Evolutionary conservation across 2,888 invertebrate genomes (phyloP).

Genomic region (Creontiades dilutus): DNA sequence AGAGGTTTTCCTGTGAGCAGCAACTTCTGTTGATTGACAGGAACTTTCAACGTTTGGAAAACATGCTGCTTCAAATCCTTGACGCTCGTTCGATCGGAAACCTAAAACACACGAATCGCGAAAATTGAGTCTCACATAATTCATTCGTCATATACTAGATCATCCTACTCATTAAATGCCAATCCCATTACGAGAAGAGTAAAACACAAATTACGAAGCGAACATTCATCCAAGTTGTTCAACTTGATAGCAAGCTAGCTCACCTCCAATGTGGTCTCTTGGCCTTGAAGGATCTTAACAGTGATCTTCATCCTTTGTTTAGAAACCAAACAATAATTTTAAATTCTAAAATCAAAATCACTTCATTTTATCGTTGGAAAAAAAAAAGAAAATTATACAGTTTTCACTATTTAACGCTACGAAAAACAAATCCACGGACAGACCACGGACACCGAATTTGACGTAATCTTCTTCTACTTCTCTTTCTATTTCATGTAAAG

Average conservation of each 20-base stretch:
- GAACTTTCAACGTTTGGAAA: conserved; percentile 83
- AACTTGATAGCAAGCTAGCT: background rate
- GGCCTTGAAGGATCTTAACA: conserved; percentile 76
- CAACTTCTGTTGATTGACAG: conserved; percentile 85
- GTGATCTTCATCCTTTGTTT: conserved; percentile 75
- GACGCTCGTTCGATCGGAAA: conserved; percentile 80
- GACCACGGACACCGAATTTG: background rate
- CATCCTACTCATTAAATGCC: no score
- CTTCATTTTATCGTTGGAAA: background rate
- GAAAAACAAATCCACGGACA: background rate
- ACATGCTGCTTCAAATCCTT: conserved; percentile 85
- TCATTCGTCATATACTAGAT: no score
- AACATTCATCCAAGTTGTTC: no score
- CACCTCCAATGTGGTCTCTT: conserved; percentile 75
- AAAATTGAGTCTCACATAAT: no score
- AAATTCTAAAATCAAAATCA: background rate
- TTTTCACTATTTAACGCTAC: background rate
- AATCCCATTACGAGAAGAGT: no score
- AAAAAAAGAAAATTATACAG: background rate
- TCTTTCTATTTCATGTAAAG: no score
- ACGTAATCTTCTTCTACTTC: no score
- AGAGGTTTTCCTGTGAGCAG: conserved; percentile 86
- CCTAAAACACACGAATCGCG: conserved; percentile 76
- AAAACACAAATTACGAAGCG: background rate
- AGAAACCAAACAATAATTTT: background rate